Evolutionary conservation across 1,140 invertebrate genomes (phyloP), one percentile per base, ranked within the genome.

Genomic region (Tetramorium alpestre): DNA sequence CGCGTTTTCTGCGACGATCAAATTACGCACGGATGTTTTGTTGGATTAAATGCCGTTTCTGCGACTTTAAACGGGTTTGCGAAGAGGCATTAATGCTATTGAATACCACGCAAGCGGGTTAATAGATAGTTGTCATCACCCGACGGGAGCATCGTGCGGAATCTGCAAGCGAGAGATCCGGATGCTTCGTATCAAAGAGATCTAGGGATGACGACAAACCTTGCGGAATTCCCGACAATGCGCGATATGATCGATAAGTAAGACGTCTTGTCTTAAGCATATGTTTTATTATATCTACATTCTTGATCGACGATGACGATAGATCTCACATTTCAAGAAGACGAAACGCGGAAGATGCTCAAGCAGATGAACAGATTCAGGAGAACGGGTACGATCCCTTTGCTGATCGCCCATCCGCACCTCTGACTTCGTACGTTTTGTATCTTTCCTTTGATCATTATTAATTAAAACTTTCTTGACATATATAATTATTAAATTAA

Each of bases 371-470:
- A 5, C 56, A n/a, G 44, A 58, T 77, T 3, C 58, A 70, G 18
- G 78, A 69, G 41, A 89, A 70, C 2, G 92, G 91, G 5, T 94
- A 94, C 64, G 85, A 93, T 91, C 91, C 92, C 41, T 78, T 91
- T 6, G 73, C 73, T 11, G 28, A 91, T 87, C 90, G 93, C 47
- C 22, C 86, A 0, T 18, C 67, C 28, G 62, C 80, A 84, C 72
- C 91, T 7, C 10, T 65, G 16, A 93, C 86, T n/a, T 88, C 91
- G 93, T 94, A 91, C 8, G 90, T 87, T 64, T 47, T 38, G 2
- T 3, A 44, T 28, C 56, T 54, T 62, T 62, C 8, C 13, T 7
- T 60, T 41, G 6, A 67, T 16, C 51, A 6, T 16, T 3, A 8
- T 44, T 7, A 47, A 41, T 47, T 75, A 25, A 56, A 47, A 47